phyloP scores from a whole-genome alignment of 1,140 invertebrate genomes.

The Macrobrachium nipponense region DNA sequence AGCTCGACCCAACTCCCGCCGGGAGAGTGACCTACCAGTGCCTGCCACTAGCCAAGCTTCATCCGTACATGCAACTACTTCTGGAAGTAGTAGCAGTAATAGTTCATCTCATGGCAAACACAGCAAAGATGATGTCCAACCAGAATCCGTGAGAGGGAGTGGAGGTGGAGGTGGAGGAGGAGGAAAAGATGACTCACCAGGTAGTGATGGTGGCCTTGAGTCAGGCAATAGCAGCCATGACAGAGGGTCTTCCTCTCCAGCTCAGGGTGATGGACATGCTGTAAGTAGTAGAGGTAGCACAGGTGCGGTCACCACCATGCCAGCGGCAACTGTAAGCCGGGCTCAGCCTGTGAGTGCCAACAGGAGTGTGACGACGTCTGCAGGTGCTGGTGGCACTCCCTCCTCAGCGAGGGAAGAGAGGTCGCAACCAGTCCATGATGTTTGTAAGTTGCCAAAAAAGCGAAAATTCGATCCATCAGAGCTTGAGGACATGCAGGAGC shows the following conservation, averaged over 20 bases:
- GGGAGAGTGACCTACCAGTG: slow-evolving; percentile 42
- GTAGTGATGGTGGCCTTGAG: no score
- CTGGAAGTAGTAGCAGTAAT: background rate
- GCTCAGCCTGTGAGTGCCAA: slow-evolving; percentile 32
- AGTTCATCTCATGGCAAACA: slow-evolving; percentile 34
- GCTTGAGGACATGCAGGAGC: slow-evolving; percentile 73
- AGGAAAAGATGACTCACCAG: slow-evolving; percentile 16
- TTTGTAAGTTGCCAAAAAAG: slow-evolving; percentile 84
- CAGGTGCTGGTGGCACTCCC: slow-evolving; percentile 24
- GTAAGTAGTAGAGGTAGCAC: slow-evolving; percentile 18
- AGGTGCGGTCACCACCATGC: slow-evolving; percentile 30
- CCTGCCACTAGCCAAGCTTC: slow-evolving; percentile 15
- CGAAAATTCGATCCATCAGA: slow-evolving; percentile 87
- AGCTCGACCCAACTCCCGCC: slow-evolving; percentile 35
- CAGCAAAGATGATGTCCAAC: slow-evolving; percentile 21
- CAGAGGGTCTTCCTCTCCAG: slow-evolving; percentile 16
- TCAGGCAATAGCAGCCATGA: background rate
- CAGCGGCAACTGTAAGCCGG: slow-evolving; percentile 49
- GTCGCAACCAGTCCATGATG: slow-evolving; percentile 58
- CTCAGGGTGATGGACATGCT: slow-evolving; percentile 12
- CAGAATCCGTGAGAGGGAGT: slow-evolving; percentile 23
- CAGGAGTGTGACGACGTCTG: slow-evolving; percentile 30
- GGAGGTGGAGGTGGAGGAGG: slow-evolving; percentile 19
- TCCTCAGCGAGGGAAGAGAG: slow-evolving; percentile 45
- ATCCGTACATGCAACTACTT: background rate